Base-by-base conservation (phyloP, 1,140 invertebrate genomes). In the Heliothis virescens region DNA sequence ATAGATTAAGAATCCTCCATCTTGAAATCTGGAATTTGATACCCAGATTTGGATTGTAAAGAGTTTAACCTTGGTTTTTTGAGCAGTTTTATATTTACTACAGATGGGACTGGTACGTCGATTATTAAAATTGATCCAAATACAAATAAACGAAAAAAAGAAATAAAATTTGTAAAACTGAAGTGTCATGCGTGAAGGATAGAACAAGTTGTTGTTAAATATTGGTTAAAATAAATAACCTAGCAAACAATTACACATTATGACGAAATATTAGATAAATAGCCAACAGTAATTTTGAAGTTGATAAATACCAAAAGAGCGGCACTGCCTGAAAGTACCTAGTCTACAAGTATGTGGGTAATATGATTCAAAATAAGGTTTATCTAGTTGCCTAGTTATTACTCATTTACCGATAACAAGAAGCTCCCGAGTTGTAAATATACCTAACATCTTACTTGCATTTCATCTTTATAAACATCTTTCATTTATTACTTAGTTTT, bases 381-480 rank as follows among this genome's bases (percentile, higher is more conserved):
- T 67, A 79, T 72, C 52, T 72, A 11, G 47, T 72, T 72, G 12
- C 69, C 69, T 55, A 72, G 52, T 55, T 60, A 60, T 74, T 60
- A 73, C 52, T 73, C 52, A 73, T 73, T 47, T 55, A 62, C 21
- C n/a, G 57, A 60, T 74, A 50, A 10, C 34, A 16, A 59, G 13
- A 15, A 9, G 29, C n/a, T 3, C 69, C 57, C 21, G 18, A 73
- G 12, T 29, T 57, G 29, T 72, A 57, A 55, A 62, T 60, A 48
- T 60, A 75, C 16, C 55, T 50, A 60, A 47, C 57, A 62, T 75
- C 47, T 75, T 75, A 75, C 62, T 75, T 75, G 62, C 59, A 50
- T 75, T 75, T 71, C 41, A 75, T 50, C 57, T 60, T 62, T 29
- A 62, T 52, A 75, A 75, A 75, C 72, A 75, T 75, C 55, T 71